phyloP scores from a whole-genome alignment of 2,113 vertebrate species.

The Apus apus region DNA sequence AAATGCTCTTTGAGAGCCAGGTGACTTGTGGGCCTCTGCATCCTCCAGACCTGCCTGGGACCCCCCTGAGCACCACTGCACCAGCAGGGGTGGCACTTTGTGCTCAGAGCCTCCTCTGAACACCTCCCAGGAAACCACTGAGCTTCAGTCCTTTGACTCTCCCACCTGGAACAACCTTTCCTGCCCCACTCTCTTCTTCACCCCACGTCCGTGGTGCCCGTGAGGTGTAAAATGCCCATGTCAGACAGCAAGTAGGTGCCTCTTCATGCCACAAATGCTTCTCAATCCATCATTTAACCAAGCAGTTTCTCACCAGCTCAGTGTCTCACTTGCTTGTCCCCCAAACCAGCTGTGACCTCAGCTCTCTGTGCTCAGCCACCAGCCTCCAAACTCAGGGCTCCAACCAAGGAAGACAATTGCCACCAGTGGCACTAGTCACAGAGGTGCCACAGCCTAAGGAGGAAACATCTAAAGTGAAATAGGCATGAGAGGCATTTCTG shows the following conservation, averaged over 20 bases:
- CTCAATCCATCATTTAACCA: not conserved
- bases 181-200: not conserved
- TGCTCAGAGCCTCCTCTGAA: not conserved
- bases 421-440: not conserved
- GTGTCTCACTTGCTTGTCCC: not conserved
- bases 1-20: not conserved
- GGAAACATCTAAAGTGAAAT: not conserved
- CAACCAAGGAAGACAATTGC: not conserved
- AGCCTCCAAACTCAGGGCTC: not conserved
- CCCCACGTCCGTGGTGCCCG: accelerated
- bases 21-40: not conserved
- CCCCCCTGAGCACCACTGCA: not conserved
- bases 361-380: not conserved
- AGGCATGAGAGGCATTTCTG: not conserved
- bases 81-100: not conserved
- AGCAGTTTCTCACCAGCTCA: not conserved
- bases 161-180: not conserved
- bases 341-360: accelerated
- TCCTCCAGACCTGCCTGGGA: not conserved
- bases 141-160: not conserved
- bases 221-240: not conserved
- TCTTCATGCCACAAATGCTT: not conserved
- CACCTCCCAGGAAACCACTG: not conserved
- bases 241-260: too few relatives aligned
- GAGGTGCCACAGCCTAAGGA: not conserved